phyloP scores from a whole-genome alignment of 2,888 invertebrate species.

The Saturnia japonica region DNA sequence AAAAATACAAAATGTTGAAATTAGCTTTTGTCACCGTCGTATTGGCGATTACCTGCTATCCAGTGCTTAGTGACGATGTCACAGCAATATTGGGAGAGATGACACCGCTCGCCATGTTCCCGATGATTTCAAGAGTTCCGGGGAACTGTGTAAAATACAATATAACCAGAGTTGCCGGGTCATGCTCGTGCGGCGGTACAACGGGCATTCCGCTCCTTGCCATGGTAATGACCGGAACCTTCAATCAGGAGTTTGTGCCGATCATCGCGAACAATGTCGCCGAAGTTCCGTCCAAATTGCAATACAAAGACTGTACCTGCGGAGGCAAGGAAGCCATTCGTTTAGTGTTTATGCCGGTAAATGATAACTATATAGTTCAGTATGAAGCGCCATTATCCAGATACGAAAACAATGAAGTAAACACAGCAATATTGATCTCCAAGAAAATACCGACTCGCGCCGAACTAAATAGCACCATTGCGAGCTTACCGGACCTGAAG shows the following conservation, averaged over 20 bases:
- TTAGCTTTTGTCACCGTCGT: not conserved
- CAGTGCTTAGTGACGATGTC: constrained; percentile 5
- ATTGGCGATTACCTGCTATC: not conserved
- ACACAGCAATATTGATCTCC: not conserved
- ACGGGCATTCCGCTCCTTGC: not conserved
- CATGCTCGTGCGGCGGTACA: not conserved
- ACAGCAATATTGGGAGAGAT: constrained; percentile 23
- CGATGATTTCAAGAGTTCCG: not conserved
- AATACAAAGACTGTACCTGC: constrained; percentile 1
- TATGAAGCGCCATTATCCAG: not conserved
- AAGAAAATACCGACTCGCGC: constrained; percentile 4
- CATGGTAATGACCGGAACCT: not conserved
- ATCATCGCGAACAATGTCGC: not conserved
- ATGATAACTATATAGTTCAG: constrained; percentile 7
- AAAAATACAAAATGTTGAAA: not conserved
- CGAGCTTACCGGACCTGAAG: not conserved
- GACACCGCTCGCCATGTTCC: constrained; percentile 6
- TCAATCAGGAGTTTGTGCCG: not conserved
- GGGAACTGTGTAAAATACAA: not conserved
- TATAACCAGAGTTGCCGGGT: not conserved
- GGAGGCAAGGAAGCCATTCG: not conserved
- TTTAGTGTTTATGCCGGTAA: constrained; percentile 1
- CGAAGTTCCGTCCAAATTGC: not conserved
- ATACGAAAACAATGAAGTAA: not conserved
- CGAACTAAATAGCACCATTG: not conserved